Percentiles rank a stretch among this genome's conserved stretches.
These are phyloP conservation scores for Scaptomyza cyrtandrae DNA, from an alignment of 2,888 invertebrate species.

Conservation along the genomic window DNA sequence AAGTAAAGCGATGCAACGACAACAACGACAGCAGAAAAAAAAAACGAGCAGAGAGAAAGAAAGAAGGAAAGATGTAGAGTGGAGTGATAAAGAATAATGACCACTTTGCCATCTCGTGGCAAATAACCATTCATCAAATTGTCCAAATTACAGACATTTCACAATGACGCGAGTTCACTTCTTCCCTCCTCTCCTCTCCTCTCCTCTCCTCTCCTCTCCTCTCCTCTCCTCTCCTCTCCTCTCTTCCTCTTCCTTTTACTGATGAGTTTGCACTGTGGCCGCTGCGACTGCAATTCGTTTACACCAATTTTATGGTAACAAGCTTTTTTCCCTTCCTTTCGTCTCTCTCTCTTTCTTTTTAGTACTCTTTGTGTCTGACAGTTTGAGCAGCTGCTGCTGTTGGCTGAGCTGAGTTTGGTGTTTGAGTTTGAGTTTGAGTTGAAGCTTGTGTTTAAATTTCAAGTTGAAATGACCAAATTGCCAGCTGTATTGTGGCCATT, in stretches of 20 bases:
- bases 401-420: conserved; percentile 40
- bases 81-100: conserved; percentile 83
- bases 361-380: conserved; percentile 23
- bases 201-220: not conserved
- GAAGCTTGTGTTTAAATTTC: conserved; percentile 25
- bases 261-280: conserved; percentile 57
- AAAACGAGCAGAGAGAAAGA: conserved; percentile 27
- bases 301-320: conserved; percentile 84
- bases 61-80: conserved; percentile 38
- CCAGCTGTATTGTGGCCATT: conserved; percentile 54
- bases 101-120: conserved; percentile 85
- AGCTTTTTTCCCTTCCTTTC: conserved; percentile 43
- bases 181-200: not conserved
- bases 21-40: conserved; percentile 29
- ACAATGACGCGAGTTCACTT: conserved; percentile 76
- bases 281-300: conserved; percentile 83
- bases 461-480: conserved; percentile 48
- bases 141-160: conserved; percentile 85
- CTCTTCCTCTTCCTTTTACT: not conserved
- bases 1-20: conserved; percentile 65
- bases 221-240: conserved; percentile 17
- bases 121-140: conserved; percentile 85
- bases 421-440: conserved; percentile 23
- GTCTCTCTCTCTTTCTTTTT: conserved; percentile 2
- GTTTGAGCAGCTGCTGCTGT: conserved; percentile 57